These are phyloP conservation scores for Proisotoma minuta DNA, from an alignment of 2,888 invertebrate genomes.

Conservation along the genomic window DNA sequence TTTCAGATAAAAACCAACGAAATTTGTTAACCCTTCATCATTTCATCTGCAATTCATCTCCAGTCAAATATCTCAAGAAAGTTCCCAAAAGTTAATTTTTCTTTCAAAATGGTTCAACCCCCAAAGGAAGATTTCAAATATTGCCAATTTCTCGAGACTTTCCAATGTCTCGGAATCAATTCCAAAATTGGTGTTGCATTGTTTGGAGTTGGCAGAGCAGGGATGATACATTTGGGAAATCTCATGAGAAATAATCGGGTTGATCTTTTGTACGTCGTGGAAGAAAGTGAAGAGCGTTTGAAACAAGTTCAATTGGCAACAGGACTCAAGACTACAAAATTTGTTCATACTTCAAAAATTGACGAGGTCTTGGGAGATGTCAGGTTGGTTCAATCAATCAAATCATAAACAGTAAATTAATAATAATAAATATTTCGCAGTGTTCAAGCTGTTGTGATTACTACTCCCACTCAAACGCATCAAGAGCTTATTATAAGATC, in stretches of 20 bases:
- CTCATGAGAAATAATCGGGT: slow-evolving; percentile 55
- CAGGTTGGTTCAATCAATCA: slow-evolving; percentile 52
- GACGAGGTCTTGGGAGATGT: slow-evolving; percentile 56
- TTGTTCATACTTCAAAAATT: slow-evolving; percentile 55
- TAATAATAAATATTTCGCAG: slow-evolving; percentile 49
- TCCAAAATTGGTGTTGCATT: slow-evolving; percentile 55
- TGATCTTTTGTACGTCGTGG: slow-evolving; percentile 58
- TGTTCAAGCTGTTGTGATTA: slow-evolving; percentile 56
- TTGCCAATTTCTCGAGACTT: slow-evolving; percentile 22
- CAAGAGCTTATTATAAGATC: slow-evolving; percentile 57
- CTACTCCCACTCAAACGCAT: slow-evolving; percentile 60
- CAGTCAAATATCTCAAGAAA: no score
- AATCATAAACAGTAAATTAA: neutral
- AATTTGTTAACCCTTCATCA: no score
- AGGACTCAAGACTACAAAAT: slow-evolving; percentile 54
- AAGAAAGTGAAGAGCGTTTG: slow-evolving; percentile 55
- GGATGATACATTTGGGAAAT: slow-evolving; percentile 59
- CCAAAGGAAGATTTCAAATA: slow-evolving; percentile 26
- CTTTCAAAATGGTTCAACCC: neutral
- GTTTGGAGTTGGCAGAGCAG: slow-evolving; percentile 60
- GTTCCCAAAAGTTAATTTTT: neutral
- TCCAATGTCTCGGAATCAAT: slow-evolving; percentile 7
- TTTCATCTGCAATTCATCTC: no score
- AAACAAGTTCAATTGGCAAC: slow-evolving; percentile 55
- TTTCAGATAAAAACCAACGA: no score